Percentiles rank a stretch among this genome's conserved stretches.
These are phyloP conservation scores for Luehdorfia chinensis DNA, from an alignment of 1,140 invertebrate genomes.

Conservation along the genomic window DNA sequence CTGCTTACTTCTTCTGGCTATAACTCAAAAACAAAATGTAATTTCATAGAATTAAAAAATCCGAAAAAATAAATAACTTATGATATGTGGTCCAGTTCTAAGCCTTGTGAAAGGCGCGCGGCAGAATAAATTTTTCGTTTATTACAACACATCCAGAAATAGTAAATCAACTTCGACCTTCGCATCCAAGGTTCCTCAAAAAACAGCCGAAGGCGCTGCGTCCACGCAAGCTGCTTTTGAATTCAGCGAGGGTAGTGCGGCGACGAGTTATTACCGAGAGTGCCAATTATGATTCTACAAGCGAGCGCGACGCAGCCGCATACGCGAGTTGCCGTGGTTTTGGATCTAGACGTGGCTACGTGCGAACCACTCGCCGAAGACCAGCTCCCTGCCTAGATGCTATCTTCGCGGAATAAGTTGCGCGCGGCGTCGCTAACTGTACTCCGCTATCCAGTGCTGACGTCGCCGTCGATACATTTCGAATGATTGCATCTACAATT, in stretches of 20 bases:
- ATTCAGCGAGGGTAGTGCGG: slow-evolving; percentile 31
- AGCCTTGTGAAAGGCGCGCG: too few relatives aligned
- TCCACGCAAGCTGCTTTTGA: slow-evolving; percentile 34
- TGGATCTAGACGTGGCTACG: slow-evolving; percentile 29
- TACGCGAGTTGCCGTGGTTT: too few relatives aligned
- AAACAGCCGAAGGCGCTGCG: slow-evolving; percentile 16
- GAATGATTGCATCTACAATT: not conserved
- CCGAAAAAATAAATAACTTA: too few relatives aligned
- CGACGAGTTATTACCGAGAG: slow-evolving; percentile 51
- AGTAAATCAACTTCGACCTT: slow-evolving; percentile 20
- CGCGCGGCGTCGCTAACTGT: slow-evolving; percentile 6
- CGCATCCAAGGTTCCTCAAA: slow-evolving; percentile 23
- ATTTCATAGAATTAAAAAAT: too few relatives aligned
- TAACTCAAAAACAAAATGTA: too few relatives aligned
- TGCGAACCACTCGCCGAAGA: slow-evolving; percentile 17
- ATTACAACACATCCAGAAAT: slow-evolving; percentile 22
- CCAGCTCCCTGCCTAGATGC: not conserved
- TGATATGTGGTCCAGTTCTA: too few relatives aligned
- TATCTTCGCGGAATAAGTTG: slow-evolving; percentile 21
- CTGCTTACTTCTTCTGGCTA: too few relatives aligned
- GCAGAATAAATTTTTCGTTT: too few relatives aligned
- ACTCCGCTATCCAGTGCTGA: slow-evolving; percentile 3
- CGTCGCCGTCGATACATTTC: slow-evolving; percentile 15
- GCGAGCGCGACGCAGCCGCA: slow-evolving; percentile 31
- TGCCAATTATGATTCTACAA: slow-evolving; percentile 45